A percentile compares a stretch with the other conserved stretches of the same genome.
Evolutionary conservation across 2,888 invertebrate species (phyloP).

Genomic region (Azorinus chamasolen): DNA sequence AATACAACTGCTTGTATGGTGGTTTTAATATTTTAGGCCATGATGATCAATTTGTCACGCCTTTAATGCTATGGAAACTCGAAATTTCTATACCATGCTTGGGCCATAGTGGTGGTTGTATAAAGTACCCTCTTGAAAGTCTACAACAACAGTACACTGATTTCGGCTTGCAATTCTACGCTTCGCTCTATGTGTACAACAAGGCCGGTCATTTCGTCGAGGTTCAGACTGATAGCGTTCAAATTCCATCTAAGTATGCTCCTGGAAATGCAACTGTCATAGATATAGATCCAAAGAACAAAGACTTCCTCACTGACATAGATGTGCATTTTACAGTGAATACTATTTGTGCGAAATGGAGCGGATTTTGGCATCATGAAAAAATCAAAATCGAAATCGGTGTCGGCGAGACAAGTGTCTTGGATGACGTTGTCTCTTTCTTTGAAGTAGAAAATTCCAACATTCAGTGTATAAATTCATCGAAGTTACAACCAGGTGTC

Average conservation of each 20-base stretch:
- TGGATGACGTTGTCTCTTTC: slow-evolving; percentile 12
- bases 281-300: slow-evolving; percentile 30
- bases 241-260: slow-evolving; percentile 49
- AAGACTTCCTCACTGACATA: not conserved
- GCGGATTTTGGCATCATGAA: slow-evolving; percentile 31
- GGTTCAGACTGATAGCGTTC: slow-evolving; percentile 29
- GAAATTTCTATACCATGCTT: not conserved
- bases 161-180: slow-evolving; percentile 13
- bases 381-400: slow-evolving; percentile 23
- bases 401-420: not conserved
- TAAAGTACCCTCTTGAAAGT: slow-evolving; percentile 11
- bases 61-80: slow-evolving; percentile 12
- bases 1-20: no score
- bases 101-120: slow-evolving; percentile 1
- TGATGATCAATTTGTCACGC: not conserved
- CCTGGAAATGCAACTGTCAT: slow-evolving; percentile 48
- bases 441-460: not conserved
- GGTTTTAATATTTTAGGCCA: no score
- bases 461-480: slow-evolving; percentile 10
- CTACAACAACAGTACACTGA: slow-evolving; percentile 40
- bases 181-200: slow-evolving; percentile 45
- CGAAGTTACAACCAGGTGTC: not conserved
- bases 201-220: slow-evolving; percentile 40
- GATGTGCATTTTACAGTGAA: slow-evolving; percentile 24
- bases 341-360: slow-evolving; percentile 25